phyloP scores from a whole-genome alignment of 2,888 invertebrate species.

The Cynaeus angustus region DNA sequence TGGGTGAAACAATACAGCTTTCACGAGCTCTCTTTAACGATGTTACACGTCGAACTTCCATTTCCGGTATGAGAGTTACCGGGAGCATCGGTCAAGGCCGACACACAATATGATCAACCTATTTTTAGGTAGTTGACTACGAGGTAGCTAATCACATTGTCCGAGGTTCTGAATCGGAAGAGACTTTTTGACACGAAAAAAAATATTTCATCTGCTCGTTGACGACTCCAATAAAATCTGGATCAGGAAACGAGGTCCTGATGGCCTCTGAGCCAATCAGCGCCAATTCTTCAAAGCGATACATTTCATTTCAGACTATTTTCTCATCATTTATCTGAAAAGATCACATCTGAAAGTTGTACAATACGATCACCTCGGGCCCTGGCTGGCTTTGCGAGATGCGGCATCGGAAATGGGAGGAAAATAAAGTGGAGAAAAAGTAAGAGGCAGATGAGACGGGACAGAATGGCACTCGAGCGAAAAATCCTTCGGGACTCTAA shows the following conservation, averaged over 20 bases:
- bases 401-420: constrained; percentile 36
- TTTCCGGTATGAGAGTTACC: constrained; percentile 30
- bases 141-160: constrained; percentile 19
- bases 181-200: no score
- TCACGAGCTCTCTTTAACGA: constrained; percentile 3
- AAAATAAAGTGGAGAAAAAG: constrained; percentile 43
- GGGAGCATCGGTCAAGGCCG: constrained; percentile 37
- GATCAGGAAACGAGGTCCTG: no score
- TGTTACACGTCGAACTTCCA: constrained; percentile 27
- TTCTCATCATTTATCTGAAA: constrained; percentile 45
- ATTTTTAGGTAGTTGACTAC: constrained; percentile 33
- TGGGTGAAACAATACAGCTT: constrained; percentile 29
- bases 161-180: no score
- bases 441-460: constrained; percentile 45
- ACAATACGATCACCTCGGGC: constrained; percentile 47
- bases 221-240: no score
- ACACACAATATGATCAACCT: constrained; percentile 31
- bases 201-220: no score
- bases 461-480: constrained; percentile 48
- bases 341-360: constrained; percentile 44
- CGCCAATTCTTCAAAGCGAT: constrained; percentile 35
- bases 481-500: constrained; percentile 46
- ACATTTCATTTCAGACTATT: constrained; percentile 36
- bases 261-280: constrained; percentile 1
- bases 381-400: constrained; percentile 30